A percentile compares a stretch with the other conserved stretches of the same genome.
Conservation (phyloP, 2,797 vertebrate genomes). For the Eutrigla gurnardus region DNA sequence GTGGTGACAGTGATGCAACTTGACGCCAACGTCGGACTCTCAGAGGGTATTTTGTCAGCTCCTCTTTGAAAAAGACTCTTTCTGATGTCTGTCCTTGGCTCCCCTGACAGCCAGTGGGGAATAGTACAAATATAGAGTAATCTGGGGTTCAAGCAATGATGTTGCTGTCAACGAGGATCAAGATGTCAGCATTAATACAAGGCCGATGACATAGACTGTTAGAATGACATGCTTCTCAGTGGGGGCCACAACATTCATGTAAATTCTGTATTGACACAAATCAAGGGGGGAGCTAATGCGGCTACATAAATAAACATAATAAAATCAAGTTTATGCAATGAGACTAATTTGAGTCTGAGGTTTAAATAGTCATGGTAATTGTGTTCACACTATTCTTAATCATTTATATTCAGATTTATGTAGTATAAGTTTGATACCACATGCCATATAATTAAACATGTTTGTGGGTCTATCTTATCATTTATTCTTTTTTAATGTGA, state of each 20-base stretch:
- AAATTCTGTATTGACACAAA: background rate
- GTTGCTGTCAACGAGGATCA: background rate
- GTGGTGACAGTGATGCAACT: conserved; percentile 9
- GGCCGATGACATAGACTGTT: background rate
- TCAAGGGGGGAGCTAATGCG: no score
- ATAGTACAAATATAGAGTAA: background rate
- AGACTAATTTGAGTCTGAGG: no score
- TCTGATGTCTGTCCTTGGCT: background rate
- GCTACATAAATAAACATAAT: no score
- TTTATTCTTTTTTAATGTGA: no score
- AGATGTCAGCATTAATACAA: background rate
- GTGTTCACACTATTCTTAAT: no score
- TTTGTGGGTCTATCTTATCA: no score
- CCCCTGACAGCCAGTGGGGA: background rate
- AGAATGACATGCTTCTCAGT: background rate
- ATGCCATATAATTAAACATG: no score
- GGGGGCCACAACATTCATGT: background rate
- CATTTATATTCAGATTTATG: no score
- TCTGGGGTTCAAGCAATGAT: background rate
- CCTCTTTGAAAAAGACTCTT: background rate
- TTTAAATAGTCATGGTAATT: no score
- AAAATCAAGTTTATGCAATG: no score
- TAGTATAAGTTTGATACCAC: no score
- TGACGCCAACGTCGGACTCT: background rate
- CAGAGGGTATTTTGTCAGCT: conserved; percentile 5